These are phyloP conservation scores for Halictus quadricinctus DNA, from an alignment of 2,888 invertebrate genomes.

Conservation along the genomic window DNA sequence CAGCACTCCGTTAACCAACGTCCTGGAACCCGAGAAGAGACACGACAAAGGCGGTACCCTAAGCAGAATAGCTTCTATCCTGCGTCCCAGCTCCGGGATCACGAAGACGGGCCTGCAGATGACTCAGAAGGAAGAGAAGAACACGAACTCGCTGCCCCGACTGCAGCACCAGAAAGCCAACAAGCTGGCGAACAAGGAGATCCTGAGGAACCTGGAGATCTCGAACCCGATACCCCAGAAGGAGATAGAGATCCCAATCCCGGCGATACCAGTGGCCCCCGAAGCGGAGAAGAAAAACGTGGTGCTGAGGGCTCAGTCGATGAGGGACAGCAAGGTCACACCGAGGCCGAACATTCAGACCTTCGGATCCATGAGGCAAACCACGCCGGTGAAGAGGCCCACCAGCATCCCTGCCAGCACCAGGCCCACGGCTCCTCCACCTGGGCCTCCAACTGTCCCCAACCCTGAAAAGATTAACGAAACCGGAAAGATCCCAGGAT, in stretches of 20 bases:
- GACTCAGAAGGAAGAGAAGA: conserved; percentile 84
- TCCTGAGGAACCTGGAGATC: conserved; percentile 90
- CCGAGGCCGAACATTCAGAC: conserved; percentile 87
- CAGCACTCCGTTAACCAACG: conserved; percentile 73
- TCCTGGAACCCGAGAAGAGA: conserved; percentile 80
- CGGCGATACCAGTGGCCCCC: conserved; percentile 85
- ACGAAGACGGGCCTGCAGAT: conserved; percentile 85
- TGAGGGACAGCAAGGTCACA: conserved; percentile 85
- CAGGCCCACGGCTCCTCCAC: conserved; percentile 91
- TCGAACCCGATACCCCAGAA: conserved; percentile 92
- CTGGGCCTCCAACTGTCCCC: conserved; percentile 85
- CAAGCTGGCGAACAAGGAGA: conserved; percentile 88
- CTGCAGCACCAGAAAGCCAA: conserved; percentile 86
- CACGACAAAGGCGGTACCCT: conserved; percentile 83
- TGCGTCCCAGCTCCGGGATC: conserved; percentile 76
- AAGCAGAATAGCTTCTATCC: conserved; percentile 90
- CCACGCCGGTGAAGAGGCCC: conserved; percentile 86
- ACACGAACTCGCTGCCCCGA: conserved; percentile 85
- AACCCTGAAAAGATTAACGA: conserved; percentile 68
- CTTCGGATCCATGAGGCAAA: conserved; percentile 92
- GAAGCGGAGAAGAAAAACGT: conserved; percentile 84
- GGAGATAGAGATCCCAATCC: conserved; percentile 85
- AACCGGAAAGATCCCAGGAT: conserved; percentile 81
- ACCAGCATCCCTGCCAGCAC: conserved; percentile 88
- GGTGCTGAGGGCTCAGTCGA: conserved; percentile 91